phyloP scores from a whole-genome alignment of 1,140 invertebrate species.

The Megathymus violae region DNA sequence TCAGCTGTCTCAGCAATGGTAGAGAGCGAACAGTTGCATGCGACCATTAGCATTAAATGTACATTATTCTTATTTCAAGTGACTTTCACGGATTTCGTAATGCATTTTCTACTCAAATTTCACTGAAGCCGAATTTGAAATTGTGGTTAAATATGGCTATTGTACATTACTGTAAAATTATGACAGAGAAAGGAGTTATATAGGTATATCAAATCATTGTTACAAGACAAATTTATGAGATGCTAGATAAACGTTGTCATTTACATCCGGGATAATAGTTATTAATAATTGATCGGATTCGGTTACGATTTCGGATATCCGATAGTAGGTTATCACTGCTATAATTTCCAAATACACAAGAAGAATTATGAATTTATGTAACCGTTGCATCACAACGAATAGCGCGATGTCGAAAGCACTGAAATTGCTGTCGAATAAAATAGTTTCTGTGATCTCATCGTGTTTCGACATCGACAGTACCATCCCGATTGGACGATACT shows the following conservation, averaged over 20 bases:
- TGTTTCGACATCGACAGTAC: slow-evolving; percentile 38
- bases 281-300: too few relatives aligned
- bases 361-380: slow-evolving; percentile 5
- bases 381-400: not conserved
- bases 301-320: too few relatives aligned
- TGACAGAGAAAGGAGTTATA: not conserved
- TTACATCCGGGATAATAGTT: too few relatives aligned
- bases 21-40: slow-evolving; percentile 10
- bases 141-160: too few relatives aligned
- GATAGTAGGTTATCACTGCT: too few relatives aligned
- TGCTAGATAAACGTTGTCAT: too few relatives aligned
- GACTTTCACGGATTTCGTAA: slow-evolving; percentile 24
- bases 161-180: too few relatives aligned
- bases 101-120: not conserved
- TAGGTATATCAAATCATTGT: too few relatives aligned
- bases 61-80: slow-evolving; percentile 20
- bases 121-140: too few relatives aligned
- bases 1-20: slow-evolving; percentile 2
- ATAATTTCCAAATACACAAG: not conserved
- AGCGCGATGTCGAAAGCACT: slow-evolving; percentile 5
- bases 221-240: too few relatives aligned
- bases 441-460: slow-evolving; percentile 24
- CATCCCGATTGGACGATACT: not conserved
- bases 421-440: slow-evolving; percentile 15
- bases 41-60: slow-evolving; percentile 18